Evolutionary conservation across 2,113 vertebrate species (phyloP).

Genomic region (Calyptomena viridis): DNA sequence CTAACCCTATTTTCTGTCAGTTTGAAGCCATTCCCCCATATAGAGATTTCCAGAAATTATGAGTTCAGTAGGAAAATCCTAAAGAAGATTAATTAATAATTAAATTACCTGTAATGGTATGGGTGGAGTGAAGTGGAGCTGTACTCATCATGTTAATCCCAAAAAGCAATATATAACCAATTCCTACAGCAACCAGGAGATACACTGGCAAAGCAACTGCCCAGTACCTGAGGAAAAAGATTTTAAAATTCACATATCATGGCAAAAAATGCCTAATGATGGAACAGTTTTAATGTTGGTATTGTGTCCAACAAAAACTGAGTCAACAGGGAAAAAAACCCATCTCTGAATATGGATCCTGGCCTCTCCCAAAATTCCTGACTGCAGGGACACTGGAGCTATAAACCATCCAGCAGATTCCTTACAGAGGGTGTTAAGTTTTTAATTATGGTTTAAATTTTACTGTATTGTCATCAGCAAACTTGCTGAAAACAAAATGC

Average conservation of each 20-base stretch:
- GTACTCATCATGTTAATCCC: constrained; percentile 94
- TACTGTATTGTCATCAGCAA: no score
- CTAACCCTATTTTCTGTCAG: neutral
- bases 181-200: constrained; percentile 80
- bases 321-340: neutral
- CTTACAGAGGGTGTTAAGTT: neutral
- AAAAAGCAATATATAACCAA: constrained; percentile 81
- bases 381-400: neutral
- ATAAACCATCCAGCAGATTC: neutral
- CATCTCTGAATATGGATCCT: neutral
- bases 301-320: neutral
- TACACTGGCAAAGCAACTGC: constrained; percentile 88
- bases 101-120: constrained; percentile 88
- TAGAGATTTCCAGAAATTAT: neutral
- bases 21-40: neutral
- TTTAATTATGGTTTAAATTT: neutral
- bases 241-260: neutral
- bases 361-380: neutral
- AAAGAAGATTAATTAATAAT: rapidly evolving
- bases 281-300: neutral
- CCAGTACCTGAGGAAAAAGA: constrained; percentile 83
- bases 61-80: neutral
- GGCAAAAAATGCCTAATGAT: rapidly evolving
- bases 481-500: no score
- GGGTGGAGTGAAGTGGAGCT: constrained; percentile 84